phyloP scores from a whole-genome alignment of 2,888 invertebrate genomes.

The Dasysyrphus albostriatus region DNA sequence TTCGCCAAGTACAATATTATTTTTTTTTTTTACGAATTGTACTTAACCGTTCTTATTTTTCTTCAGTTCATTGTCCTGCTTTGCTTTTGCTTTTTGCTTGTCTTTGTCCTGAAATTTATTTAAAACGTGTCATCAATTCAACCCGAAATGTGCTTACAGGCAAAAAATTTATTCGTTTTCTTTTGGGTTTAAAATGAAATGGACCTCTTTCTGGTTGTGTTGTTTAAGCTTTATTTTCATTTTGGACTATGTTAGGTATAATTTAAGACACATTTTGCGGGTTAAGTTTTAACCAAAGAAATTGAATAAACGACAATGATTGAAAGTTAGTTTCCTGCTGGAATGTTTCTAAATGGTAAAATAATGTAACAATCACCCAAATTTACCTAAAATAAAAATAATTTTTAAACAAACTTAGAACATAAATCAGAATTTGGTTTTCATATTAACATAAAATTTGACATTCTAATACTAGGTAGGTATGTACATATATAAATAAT shows the following conservation, averaged over 20 bases:
- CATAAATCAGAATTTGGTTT: too few relatives aligned
- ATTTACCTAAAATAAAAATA: too few relatives aligned
- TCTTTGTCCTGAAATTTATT: constrained; percentile 53
- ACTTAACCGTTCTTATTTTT: constrained; percentile 9
- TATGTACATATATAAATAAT: too few relatives aligned
- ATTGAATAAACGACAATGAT: neutral
- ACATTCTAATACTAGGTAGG: too few relatives aligned
- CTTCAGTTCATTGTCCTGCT: constrained; percentile 8
- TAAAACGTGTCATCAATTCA: constrained; percentile 67
- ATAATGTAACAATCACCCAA: too few relatives aligned
- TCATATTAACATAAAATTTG: too few relatives aligned
- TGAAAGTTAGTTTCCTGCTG: neutral
- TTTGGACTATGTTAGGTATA: neutral
- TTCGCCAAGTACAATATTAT: neutral
- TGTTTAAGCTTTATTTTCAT: neutral
- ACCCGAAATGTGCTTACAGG: constrained; percentile 42
- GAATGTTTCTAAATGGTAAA: too few relatives aligned
- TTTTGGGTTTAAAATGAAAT: neutral
- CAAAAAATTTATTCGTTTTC: constrained; percentile 2
- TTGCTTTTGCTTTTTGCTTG: neutral
- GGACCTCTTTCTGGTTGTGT: constrained; percentile 14
- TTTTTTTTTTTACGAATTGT: constrained; percentile 7
- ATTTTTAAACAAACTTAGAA: too few relatives aligned
- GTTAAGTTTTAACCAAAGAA: neutral
- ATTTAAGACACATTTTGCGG: neutral